Conservation (phyloP, 2,888 invertebrate genomes). For the Coelinius sp. region DNA sequence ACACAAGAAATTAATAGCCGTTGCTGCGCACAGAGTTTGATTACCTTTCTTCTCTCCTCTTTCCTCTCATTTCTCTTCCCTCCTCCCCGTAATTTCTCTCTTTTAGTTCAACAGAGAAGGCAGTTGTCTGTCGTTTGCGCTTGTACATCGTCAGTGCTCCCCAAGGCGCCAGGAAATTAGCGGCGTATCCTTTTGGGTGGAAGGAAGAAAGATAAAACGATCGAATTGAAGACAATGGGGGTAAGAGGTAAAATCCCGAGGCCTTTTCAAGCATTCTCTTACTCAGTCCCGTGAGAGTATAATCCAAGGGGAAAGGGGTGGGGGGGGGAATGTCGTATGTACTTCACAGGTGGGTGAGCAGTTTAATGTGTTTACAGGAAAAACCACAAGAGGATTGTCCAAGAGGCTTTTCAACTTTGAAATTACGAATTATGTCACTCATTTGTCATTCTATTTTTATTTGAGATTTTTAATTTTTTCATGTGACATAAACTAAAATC, state of each 20-base stretch:
- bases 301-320: neutral
- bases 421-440: neutral
- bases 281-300: neutral
- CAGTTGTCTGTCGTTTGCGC: conserved; percentile 19
- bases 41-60: conserved; percentile 48
- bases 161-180: conserved; percentile 48
- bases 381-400: conserved; percentile 2
- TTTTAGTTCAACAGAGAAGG: neutral
- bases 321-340: neutral
- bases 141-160: conserved; percentile 25
- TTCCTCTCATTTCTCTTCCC: neutral
- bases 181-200: conserved; percentile 52
- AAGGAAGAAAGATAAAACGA: conserved; percentile 48
- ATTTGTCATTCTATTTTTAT: neutral
- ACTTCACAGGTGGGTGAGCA: conserved; percentile 24
- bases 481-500: too few relatives aligned
- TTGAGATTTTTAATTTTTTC: neutral
- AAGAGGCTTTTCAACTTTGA: conserved; percentile 21
- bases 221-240: conserved; percentile 57
- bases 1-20: conserved; percentile 61
- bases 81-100: neutral
- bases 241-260: conserved; percentile 35
- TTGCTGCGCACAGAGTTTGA: conserved; percentile 58
- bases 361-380: conserved; percentile 33
- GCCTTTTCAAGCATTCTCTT: neutral